Evolutionary conservation across 2,113 vertebrate genomes (phyloP).

Genomic region (Neomonachus schauinslandi): DNA sequence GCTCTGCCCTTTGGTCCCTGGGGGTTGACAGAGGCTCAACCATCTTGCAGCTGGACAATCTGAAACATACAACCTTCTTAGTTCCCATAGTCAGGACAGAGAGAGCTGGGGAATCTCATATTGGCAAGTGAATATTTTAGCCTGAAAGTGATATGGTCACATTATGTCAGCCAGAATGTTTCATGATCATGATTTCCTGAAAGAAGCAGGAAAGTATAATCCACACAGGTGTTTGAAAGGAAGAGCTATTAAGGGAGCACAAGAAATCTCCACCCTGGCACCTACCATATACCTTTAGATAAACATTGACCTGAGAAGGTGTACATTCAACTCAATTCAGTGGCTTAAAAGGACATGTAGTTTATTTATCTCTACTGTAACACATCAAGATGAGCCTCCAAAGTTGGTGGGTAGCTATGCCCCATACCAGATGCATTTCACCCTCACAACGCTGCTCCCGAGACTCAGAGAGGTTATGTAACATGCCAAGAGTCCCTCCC

Average conservation of each 20-base stretch:
- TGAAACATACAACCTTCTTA: neutral
- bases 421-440: neutral
- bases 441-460: neutral
- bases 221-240: neutral
- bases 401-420: neutral
- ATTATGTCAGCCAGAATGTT: neutral
- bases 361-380: neutral
- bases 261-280: neutral
- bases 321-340: neutral
- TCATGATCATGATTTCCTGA: neutral
- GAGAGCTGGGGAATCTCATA: neutral
- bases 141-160: neutral
- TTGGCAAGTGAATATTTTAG: neutral
- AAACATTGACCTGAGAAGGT: neutral
- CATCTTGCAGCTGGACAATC: neutral
- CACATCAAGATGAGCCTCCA: neutral
- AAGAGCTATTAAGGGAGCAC: neutral
- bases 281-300: neutral
- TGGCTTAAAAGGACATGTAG: neutral
- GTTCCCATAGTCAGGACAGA: neutral
- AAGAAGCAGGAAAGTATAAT: neutral
- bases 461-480: neutral
- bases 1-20: neutral
- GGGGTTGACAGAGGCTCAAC: neutral
- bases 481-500: neutral